Conservation (phyloP, 2,797 vertebrate genomes). For the Lemur catta region DNA sequence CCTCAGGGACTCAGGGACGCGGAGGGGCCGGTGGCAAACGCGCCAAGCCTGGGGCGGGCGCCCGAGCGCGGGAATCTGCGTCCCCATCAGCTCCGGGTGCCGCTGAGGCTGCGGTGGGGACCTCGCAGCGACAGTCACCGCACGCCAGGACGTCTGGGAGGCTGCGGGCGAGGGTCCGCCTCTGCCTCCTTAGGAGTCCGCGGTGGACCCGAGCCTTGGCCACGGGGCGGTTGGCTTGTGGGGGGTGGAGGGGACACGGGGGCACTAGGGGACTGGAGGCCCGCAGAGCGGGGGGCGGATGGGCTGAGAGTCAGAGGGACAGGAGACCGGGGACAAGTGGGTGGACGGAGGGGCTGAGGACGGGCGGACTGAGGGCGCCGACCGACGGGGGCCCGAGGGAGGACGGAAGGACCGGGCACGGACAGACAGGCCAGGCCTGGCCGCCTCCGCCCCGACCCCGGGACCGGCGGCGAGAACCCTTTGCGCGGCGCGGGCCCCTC, state of each 20-base stretch:
- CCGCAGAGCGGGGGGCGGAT: accelerated
- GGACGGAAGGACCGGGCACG: too few species aligned
- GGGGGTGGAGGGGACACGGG: accelerated
- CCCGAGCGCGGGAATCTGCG: too few species aligned
- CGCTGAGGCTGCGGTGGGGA: too few species aligned
- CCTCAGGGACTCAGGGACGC: not conserved
- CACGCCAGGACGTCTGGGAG: too few species aligned
- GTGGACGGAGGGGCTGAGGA: too few species aligned
- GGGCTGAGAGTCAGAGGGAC: not conserved
- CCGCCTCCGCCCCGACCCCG: not conserved
- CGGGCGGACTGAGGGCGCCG: not conserved
- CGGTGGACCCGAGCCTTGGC: not conserved
- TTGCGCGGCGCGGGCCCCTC: not conserved
- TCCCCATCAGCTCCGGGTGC: too few species aligned
- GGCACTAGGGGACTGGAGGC: not conserved
- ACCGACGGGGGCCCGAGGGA: not conserved
- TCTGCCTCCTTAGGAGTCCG: not conserved
- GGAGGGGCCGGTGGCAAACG: too few species aligned
- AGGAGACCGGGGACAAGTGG: not conserved
- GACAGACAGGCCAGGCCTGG: too few species aligned
- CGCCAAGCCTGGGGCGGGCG: too few species aligned
- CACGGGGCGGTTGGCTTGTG: accelerated
- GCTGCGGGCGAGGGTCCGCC: too few species aligned
- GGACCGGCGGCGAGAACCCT: not conserved
- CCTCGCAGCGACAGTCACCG: too few species aligned